Conservation (phyloP, 1,140 invertebrate species). For the Lethrus apterus region DNA sequence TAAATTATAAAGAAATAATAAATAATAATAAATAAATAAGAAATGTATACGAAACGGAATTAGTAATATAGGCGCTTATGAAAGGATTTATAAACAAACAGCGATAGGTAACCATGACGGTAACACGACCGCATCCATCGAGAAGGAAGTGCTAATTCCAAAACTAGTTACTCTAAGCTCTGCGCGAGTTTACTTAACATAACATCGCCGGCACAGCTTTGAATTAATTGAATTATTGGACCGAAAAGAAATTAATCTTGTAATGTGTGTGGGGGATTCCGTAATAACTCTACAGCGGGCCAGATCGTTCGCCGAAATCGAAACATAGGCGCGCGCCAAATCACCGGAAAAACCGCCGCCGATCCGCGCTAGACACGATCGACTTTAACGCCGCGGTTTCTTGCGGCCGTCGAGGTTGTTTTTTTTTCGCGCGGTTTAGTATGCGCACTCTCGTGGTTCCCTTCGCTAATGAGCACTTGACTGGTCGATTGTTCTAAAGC, state of each 20-base stretch:
- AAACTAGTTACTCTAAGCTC: constrained; percentile 31
- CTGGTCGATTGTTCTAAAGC: constrained; percentile 24
- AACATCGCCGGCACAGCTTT: constrained; percentile 32
- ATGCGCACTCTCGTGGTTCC: too few species aligned
- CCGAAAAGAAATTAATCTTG: constrained; percentile 40
- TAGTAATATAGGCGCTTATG: too few species aligned
- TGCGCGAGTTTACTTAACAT: constrained; percentile 34
- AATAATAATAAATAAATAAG: too few species aligned
- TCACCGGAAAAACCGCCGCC: neutral
- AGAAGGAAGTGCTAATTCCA: constrained; percentile 26
- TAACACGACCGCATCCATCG: too few species aligned
- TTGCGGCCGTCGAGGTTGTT: too few species aligned
- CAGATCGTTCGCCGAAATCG: constrained; percentile 12
- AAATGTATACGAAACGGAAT: too few species aligned
- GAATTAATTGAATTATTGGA: constrained; percentile 41
- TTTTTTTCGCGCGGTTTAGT: too few species aligned
- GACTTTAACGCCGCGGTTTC: too few species aligned
- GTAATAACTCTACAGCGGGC: constrained; percentile 27
- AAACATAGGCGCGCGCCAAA: neutral
- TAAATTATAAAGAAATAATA: too few species aligned
- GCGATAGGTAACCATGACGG: too few species aligned
- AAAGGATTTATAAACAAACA: too few species aligned
- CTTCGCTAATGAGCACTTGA: constrained; percentile 5
- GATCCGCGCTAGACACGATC: too few species aligned
- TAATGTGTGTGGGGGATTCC: constrained; percentile 33